These are phyloP conservation scores for Chrysolina americana DNA, from an alignment of 2,888 invertebrate species.

Conservation along the genomic window DNA sequence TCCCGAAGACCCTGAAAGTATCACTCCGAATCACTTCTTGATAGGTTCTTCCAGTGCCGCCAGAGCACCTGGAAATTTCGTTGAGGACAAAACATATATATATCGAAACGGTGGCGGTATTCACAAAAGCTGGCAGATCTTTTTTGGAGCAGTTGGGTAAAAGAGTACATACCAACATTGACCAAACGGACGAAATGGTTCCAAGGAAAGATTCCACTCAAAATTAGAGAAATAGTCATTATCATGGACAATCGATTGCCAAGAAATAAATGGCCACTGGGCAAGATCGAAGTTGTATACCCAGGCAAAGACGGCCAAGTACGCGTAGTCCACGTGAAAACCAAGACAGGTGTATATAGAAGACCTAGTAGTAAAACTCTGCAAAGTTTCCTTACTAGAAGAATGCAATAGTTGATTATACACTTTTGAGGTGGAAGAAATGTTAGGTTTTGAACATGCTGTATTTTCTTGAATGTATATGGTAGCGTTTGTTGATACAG, in stretches of 20 bases:
- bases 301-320: neutral
- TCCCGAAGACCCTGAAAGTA: slow-evolving; percentile 22
- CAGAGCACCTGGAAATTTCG: too few relatives aligned
- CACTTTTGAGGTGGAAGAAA: neutral
- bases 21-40: slow-evolving; percentile 25
- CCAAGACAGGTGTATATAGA: neutral
- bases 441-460: neutral
- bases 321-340: neutral
- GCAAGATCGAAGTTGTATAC: neutral
- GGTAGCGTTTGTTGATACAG: neutral
- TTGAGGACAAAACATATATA: neutral
- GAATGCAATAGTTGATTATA: neutral
- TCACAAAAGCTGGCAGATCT: neutral
- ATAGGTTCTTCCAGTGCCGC: too few relatives aligned
- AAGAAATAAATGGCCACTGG: neutral
- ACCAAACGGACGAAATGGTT: neutral
- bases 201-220: neutral
- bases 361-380: neutral
- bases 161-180: neutral
- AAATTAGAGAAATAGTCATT: neutral
- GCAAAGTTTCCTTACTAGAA: neutral
- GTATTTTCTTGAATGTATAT: neutral
- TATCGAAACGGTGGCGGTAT: neutral
- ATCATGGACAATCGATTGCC: neutral
- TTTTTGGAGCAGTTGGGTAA: slow-evolving; percentile 1